These are phyloP conservation scores for Luperina testacea DNA, from an alignment of 2,888 invertebrate genomes.

Conservation along the genomic window DNA sequence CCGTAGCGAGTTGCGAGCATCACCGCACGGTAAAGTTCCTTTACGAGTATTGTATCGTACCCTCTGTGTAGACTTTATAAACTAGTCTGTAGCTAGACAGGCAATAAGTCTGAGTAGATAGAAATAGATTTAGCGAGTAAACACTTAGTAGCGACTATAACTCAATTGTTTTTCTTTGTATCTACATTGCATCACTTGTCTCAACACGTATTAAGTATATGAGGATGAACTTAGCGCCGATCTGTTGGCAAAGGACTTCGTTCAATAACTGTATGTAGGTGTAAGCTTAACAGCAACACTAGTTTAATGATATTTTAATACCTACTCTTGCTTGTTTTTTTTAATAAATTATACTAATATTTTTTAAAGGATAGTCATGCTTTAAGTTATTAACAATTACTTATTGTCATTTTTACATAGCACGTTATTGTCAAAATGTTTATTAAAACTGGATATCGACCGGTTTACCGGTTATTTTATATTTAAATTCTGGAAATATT, in stretches of 20 bases:
- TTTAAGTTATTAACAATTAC: slow-evolving; percentile 38
- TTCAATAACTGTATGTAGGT: slow-evolving; percentile 53
- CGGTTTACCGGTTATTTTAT: background rate
- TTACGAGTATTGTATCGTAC: slow-evolving; percentile 74
- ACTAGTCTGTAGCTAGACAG: slow-evolving; percentile 76
- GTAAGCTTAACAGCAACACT: slow-evolving; percentile 43
- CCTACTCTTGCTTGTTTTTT: slow-evolving; percentile 24
- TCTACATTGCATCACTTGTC: slow-evolving; percentile 50
- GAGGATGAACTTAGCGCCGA: slow-evolving; percentile 43
- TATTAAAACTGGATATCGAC: slow-evolving; percentile 5
- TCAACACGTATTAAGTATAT: slow-evolving; percentile 53
- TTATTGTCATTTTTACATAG: background rate
- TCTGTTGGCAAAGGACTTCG: slow-evolving; percentile 56
- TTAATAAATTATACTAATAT: slow-evolving; percentile 6
- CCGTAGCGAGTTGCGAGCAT: slow-evolving; percentile 83
- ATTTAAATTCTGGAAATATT: slow-evolving; percentile 39
- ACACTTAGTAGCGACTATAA: slow-evolving; percentile 55
- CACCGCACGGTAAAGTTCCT: slow-evolving; percentile 88
- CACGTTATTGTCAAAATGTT: background rate
- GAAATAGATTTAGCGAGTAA: slow-evolving; percentile 63
- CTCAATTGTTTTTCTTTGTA: slow-evolving; percentile 53
- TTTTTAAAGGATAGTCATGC: slow-evolving; percentile 37
- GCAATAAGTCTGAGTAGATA: slow-evolving; percentile 74
- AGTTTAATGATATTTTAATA: slow-evolving; percentile 33
- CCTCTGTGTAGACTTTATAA: slow-evolving; percentile 71